A percentile compares a stretch with the other conserved stretches of the same genome.
Evolutionary conservation across 2,113 vertebrate species (phyloP).

Genomic region (Coregonus clupeaformis): DNA sequence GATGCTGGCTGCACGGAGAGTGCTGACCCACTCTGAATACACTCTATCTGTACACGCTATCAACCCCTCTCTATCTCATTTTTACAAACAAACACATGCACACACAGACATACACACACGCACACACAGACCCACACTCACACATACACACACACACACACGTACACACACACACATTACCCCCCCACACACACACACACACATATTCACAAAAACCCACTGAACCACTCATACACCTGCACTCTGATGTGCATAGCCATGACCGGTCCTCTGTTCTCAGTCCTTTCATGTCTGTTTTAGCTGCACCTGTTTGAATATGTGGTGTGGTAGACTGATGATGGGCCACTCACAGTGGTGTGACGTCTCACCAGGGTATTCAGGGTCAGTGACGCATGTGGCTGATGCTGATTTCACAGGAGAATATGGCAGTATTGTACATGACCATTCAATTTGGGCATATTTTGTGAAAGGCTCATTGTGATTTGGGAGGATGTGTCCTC

Average conservation of each 20-base stretch:
- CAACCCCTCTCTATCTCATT: constrained; percentile 46
- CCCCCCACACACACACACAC: not conserved
- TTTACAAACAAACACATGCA: not conserved
- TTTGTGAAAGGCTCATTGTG: no score
- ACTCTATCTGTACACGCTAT: constrained; percentile 28
- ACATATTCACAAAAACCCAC: not conserved
- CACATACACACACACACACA: not conserved
- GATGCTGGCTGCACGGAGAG: constrained; percentile 56
- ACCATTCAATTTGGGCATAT: no score
- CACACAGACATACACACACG: not conserved
- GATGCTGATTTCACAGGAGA: no score
- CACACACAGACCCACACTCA: not conserved
- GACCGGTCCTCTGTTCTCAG: no score
- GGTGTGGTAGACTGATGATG: no score
- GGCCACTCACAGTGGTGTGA: not conserved
- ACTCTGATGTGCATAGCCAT: no score
- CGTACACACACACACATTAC: not conserved
- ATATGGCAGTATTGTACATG: no score
- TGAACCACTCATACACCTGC: no score
- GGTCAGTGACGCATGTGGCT: not conserved
- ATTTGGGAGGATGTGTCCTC: no score
- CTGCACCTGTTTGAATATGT: no score
- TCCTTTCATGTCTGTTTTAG: no score
- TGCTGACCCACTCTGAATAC: constrained; percentile 53
- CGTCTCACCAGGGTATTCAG: not conserved